A percentile compares a stretch with the other conserved stretches of the same genome.
Conservation (phyloP, 2,113 vertebrate genomes). For the Danionella cerebrum region DNA sequence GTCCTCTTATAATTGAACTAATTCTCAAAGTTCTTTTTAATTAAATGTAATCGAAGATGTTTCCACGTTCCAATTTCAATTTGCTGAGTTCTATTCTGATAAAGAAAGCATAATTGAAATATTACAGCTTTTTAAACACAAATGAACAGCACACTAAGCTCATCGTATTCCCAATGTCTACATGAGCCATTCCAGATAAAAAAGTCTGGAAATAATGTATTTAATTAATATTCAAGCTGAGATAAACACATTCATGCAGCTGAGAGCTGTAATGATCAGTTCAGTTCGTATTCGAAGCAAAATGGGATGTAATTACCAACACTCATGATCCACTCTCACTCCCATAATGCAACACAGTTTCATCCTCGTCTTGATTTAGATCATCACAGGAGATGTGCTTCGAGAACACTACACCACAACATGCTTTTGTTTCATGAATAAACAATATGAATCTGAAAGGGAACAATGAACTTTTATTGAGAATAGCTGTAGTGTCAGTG, state of each 20-base stretch:
- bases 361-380: neutral
- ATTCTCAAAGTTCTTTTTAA: conserved; percentile 8
- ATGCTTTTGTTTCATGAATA: conserved; percentile 29
- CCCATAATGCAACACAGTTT: neutral
- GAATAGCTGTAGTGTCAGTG: conserved; percentile 15
- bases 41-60: conserved; percentile 24
- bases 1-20: no score
- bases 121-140: conserved; percentile 23
- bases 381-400: conserved; percentile 12
- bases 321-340: conserved; percentile 1
- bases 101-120: conserved; percentile 30
- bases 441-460: conserved; percentile 17
- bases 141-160: conserved; percentile 20
- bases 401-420: conserved; percentile 2
- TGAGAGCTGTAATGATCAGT: conserved; percentile 23
- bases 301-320: conserved; percentile 29
- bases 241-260: conserved; percentile 39
- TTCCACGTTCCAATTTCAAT: conserved; percentile 28
- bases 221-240: conserved; percentile 32
- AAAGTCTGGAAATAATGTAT: conserved; percentile 19
- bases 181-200: conserved; percentile 25
- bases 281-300: conserved; percentile 12
- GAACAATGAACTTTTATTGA: neutral
- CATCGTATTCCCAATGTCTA: neutral
- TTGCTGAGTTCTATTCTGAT: conserved; percentile 27